Evolutionary conservation across 2,888 invertebrate species (phyloP).

Genomic region (Nasonia oneida): DNA sequence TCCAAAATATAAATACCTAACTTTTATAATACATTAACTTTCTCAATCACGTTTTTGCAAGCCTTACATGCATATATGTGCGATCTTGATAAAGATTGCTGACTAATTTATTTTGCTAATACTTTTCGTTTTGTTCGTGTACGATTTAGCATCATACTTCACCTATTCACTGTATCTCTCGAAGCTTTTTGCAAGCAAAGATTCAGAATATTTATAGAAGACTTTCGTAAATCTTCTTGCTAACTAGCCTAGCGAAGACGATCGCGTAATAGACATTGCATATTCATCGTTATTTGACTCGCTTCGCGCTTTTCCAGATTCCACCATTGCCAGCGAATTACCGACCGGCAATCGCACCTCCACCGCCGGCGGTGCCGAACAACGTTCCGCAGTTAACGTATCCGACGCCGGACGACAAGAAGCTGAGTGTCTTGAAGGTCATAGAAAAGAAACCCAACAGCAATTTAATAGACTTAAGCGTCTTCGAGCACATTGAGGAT

Average conservation of each 20-base stretch:
- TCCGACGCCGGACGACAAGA: conserved; percentile 67
- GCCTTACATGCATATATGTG: neutral
- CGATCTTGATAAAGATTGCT: neutral
- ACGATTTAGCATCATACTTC: neutral
- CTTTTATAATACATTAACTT: conserved; percentile 19
- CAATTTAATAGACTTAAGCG: conserved; percentile 83
- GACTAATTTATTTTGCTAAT: neutral
- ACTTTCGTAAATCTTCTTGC: conserved; percentile 1
- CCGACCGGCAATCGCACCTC: conserved; percentile 67
- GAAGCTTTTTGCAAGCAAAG: neutral
- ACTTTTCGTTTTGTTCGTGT: neutral
- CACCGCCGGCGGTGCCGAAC: conserved; percentile 56
- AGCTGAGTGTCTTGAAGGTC: conserved; percentile 78
- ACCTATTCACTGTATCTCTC: neutral
- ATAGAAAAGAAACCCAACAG: conserved; percentile 80
- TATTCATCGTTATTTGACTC: neutral
- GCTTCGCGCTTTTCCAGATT: conserved; percentile 69
- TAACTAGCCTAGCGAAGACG: neutral
- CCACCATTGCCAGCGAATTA: conserved; percentile 77
- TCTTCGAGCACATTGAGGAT: conserved; percentile 78
- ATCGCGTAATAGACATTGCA: neutral
- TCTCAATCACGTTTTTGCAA: conserved; percentile 1
- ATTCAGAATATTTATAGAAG: neutral
- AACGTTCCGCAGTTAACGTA: conserved; percentile 63
- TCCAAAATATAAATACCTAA: conserved; percentile 37